A percentile compares a stretch with the other conserved stretches of the same genome.
These are phyloP conservation scores for Misgurnus mizolepis DNA, from an alignment of 2,113 vertebrate species.

Conservation along the genomic window DNA sequence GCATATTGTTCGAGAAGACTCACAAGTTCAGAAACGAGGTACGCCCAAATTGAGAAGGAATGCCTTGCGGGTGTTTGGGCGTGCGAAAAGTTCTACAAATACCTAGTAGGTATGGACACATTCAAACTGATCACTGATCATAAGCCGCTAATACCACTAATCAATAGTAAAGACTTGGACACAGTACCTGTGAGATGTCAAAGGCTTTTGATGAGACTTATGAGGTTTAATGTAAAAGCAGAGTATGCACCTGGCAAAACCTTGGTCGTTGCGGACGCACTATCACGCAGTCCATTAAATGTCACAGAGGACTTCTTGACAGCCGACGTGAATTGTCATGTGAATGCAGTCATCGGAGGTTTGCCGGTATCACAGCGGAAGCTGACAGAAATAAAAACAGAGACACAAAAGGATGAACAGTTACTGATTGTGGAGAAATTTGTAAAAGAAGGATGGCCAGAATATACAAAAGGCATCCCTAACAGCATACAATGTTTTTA, in stretches of 20 bases:
- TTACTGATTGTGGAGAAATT: background rate
- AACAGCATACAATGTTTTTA: constrained; percentile 6
- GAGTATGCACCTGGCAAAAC: constrained; percentile 33
- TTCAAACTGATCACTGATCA: constrained; percentile 55
- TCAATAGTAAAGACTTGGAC: constrained; percentile 56
- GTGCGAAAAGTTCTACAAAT: constrained; percentile 58
- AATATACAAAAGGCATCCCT: background rate
- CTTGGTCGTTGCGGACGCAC: too few species aligned
- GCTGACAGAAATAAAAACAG: background rate
- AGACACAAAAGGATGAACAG: constrained; percentile 8
- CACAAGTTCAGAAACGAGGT: constrained; percentile 26
- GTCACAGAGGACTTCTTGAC: too few species aligned
- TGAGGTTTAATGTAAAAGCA: constrained; percentile 31
- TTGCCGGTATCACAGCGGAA: background rate
- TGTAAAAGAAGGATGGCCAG: background rate
- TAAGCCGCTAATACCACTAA: constrained; percentile 57
- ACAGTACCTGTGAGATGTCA: constrained; percentile 43
- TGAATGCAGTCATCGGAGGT: constrained; percentile 11
- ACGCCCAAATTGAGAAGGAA: constrained; percentile 20
- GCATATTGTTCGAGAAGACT: constrained; percentile 32
- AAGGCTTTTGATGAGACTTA: constrained; percentile 41
- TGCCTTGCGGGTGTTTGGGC: constrained; percentile 32
- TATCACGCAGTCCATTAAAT: too few species aligned
- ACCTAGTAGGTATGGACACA: constrained; percentile 51
- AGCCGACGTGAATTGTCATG: constrained; percentile 5